Conservation (phyloP, 1,140 invertebrate species). For the Eupristina koningsbergeri region DNA sequence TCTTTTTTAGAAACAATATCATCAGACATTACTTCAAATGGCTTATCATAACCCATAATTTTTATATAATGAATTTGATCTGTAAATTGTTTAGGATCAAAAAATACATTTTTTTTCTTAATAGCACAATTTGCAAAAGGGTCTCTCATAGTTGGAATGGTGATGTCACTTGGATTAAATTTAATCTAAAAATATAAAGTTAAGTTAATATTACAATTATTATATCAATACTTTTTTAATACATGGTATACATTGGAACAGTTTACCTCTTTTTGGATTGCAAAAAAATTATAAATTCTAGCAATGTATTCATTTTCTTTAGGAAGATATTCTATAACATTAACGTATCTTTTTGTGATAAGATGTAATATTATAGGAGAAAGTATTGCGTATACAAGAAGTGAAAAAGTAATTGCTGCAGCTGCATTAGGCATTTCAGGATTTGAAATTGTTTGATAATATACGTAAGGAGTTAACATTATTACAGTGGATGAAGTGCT, state of each 20-base stretch:
- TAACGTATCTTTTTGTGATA: conserved; percentile 90
- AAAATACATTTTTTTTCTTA: conserved; percentile 82
- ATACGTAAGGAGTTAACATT: conserved; percentile 81
- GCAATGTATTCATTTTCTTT: conserved; percentile 79
- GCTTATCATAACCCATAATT: conserved; percentile 93
- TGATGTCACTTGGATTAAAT: conserved; percentile 84
- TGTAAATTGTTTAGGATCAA: conserved; percentile 80
- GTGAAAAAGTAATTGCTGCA: conserved; percentile 77
- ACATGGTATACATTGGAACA: conserved; percentile 7
- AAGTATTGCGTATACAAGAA: conserved; percentile 86
- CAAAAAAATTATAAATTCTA: conserved; percentile 80
- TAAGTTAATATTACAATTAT: not conserved
- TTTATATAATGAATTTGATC: conserved; percentile 82
- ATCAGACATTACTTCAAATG: conserved; percentile 76
- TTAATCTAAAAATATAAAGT: conserved; percentile 77
- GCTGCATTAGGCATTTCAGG: conserved; percentile 72
- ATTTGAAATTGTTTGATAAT: conserved; percentile 75
- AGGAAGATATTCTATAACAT: conserved; percentile 81
- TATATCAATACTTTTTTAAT: not conserved
- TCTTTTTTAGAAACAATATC: conserved; percentile 24
- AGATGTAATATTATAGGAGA: conserved; percentile 88
- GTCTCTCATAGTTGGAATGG: conserved; percentile 83
- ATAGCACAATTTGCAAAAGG: conserved; percentile 86
- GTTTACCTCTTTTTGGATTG: conserved; percentile 56
- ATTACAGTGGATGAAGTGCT: conserved; percentile 81